phyloP scores from a whole-genome alignment of 1,140 invertebrate genomes.

The Polypedilum pembai region DNA sequence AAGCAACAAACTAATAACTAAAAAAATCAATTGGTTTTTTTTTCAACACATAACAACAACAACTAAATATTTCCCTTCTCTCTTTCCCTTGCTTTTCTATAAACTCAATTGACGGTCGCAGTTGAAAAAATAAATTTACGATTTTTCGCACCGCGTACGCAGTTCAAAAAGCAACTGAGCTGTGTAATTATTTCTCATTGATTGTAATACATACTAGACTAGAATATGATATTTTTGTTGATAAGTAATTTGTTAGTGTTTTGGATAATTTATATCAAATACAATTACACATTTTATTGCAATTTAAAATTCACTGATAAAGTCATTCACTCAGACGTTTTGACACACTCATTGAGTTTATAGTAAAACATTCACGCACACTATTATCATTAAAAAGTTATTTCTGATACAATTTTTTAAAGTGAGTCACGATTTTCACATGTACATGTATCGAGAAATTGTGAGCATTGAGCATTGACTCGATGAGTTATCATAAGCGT shows the following conservation, averaged over 20 bases:
- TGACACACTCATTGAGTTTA: neutral
- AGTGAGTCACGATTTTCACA: conserved; percentile 12
- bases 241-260: neutral
- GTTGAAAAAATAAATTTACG: conserved; percentile 5
- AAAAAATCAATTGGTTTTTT: neutral
- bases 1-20: no score
- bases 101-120: neutral
- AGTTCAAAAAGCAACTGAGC: neutral
- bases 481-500: no score
- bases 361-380: no score
- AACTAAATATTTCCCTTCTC: neutral
- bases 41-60: neutral
- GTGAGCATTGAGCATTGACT: no score
- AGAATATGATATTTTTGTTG: neutral
- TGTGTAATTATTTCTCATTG: neutral
- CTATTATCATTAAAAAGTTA: no score
- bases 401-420: neutral
- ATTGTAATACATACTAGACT: neutral
- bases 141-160: neutral
- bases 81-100: neutral
- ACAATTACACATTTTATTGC: conserved; percentile 11
- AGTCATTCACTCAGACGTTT: neutral
- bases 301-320: neutral
- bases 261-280: neutral
- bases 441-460: neutral